Base-by-base conservation (phyloP, 2,888 invertebrate species). In the Acronicta alni region DNA sequence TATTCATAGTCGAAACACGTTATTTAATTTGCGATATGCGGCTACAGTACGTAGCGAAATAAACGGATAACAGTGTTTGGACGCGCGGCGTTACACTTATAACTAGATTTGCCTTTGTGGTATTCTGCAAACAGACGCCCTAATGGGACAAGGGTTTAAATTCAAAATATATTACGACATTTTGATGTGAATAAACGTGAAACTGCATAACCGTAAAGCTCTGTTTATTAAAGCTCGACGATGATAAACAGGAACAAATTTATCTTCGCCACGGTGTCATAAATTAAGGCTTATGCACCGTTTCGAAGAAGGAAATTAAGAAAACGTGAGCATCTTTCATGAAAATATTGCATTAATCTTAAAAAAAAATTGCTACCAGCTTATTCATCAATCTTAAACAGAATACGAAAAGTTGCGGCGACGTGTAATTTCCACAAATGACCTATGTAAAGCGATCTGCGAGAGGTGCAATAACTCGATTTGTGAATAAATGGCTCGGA, bases 391-490 rank as follows among this genome's bases (percentile, higher is more conserved):
- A 80, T 84, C 80, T 77, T 69, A 46, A 69, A 65, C 54, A 68
- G 76, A 77, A 82, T 79, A 75, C 57, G 73, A 82, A 82, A 82
- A 82, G 69, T 82, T 75, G 77, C 69, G 75, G 78, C 68, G 75
- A 81, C 79, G 77, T 77, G 90, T 90, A 89, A 91, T 91, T 90
- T 87, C 80, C 88, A 85, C 89, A 90, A 92, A 91, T 90, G 89
- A 91, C 88, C 87, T 89, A 84, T 89, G 90, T 89, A 90, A 89
- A 90, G 86, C 88, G 90, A 89, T 89, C 88, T 83, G 85, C 85
- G 87, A 75, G 89, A 89, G 89, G 90, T 91, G 92, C 92, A 91
- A 92, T 92, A 92, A 92, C 91, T 89, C 88, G 92, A 93, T 93
- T 92, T 90, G 87, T 84, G 90, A 91, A 89, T 90, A 91, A 93